A percentile compares a stretch with the other conserved stretches of the same genome.
These are phyloP conservation scores for Thysanoteuthis rhombus DNA, from an alignment of 2,888 invertebrate species.

Conservation along the genomic window DNA sequence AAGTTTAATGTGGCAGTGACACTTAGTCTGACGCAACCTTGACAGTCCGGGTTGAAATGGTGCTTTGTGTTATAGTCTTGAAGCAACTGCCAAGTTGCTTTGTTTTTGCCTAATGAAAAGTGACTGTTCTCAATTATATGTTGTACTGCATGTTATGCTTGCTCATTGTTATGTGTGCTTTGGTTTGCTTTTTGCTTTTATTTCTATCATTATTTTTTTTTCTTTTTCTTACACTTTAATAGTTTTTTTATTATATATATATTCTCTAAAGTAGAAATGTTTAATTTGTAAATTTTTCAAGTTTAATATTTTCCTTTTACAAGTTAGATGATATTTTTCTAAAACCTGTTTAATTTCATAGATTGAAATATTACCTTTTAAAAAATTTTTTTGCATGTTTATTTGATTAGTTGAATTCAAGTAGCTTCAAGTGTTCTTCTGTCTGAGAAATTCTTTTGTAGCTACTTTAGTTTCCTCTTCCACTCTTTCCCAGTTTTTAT, in stretches of 20 bases:
- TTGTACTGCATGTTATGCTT: constrained; percentile 29
- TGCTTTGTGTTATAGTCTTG: constrained; percentile 28
- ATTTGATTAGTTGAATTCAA: constrained; percentile 19
- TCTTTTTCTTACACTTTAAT: constrained; percentile 26
- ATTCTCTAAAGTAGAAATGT: constrained; percentile 18
- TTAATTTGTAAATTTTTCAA: constrained; percentile 29
- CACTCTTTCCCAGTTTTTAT: not conserved
- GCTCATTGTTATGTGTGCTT: constrained; percentile 24
- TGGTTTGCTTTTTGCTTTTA: constrained; percentile 15
- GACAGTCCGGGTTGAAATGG: constrained; percentile 24
- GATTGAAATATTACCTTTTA: not conserved
- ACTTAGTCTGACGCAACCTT: constrained; percentile 25
- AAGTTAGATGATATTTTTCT: not conserved
- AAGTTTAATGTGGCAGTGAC: constrained; percentile 28
- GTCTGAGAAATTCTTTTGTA: constrained; percentile 14
- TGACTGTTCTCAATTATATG: constrained; percentile 33
- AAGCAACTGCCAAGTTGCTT: constrained; percentile 23
- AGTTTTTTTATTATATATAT: not conserved
- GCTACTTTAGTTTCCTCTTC: not conserved
- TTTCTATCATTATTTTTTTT: not conserved
- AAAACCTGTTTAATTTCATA: constrained; percentile 25
- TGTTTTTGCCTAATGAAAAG: constrained; percentile 29
- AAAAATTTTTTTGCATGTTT: constrained; percentile 15
- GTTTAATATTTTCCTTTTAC: not conserved
- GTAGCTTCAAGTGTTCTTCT: constrained; percentile 25